Evolutionary conservation across 2,888 invertebrate genomes (phyloP), one percentile per base, ranked within the genome.

Genomic region (Patella ulyssiponensis): DNA sequence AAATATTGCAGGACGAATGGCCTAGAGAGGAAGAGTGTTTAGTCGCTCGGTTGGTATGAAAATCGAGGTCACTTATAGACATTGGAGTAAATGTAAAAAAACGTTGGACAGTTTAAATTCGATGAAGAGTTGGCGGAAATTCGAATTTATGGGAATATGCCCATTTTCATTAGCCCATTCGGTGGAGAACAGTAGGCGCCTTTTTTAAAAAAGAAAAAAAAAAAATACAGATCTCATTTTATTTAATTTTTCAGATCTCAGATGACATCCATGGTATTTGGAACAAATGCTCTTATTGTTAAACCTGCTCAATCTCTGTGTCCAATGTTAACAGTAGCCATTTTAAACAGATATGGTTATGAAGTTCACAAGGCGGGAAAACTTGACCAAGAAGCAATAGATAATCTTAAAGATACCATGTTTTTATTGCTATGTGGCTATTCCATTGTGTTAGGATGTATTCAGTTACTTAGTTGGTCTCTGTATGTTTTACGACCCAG

Each of bases 271-370:
- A 88, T 90, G 88, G 86, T 91, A 33, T 91, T 85, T 83, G 91
- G 90, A 14, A 87, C 86, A 7, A 91, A 91, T 78, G 91, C 91
- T 11, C 82, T 91, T 33, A 81, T 91, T 52, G 88, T 88, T 7
- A 91, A 91, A 75, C 91, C 91, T n/a, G 89, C 91, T 52, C 83
- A 84, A n/a, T 91, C 90, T 5, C 71, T 91, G 15, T 84, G 89
- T 0, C 91, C 91, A 0, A 91, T 91, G 90, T 51, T 91, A 23
- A 84, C 87, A 0, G 88, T 89, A 15, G 83, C 81, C 69, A 84
- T 91, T 23, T 82, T 91, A 53, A 90, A 89, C 77, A 64, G 69
- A 27, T 86, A 86, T 79, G 90, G 90, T 11, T 91, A 90, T 80
- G 82, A 84, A n/a, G 72, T 78, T 14, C 78, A 86, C n/a, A 83